Percentiles rank a stretch among this genome's conserved stretches.
Conservation (phyloP, 2,797 vertebrate species). For the Rhynchonycteris naso region DNA sequence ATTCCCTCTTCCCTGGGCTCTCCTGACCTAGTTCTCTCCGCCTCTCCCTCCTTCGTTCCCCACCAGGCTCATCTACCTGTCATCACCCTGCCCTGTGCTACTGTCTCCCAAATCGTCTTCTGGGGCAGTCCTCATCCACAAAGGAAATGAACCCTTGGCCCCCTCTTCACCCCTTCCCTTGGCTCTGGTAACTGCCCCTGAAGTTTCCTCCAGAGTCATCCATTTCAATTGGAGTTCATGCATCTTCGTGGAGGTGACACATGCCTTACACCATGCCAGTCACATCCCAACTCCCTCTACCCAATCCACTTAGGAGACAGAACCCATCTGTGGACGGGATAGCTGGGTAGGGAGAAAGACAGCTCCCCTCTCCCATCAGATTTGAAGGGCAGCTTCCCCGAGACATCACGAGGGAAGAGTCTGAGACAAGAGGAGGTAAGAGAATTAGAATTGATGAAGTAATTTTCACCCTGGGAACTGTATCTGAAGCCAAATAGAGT, state of each 20-base stretch:
- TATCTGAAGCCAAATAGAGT: neutral
- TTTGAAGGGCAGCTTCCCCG: neutral
- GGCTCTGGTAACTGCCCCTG: neutral
- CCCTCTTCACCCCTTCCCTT: neutral
- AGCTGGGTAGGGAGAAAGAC: neutral
- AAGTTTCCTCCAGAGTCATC: neutral
- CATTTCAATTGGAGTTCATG: neutral
- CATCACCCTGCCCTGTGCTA: too few species aligned
- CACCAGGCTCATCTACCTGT: neutral
- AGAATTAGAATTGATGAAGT: neutral
- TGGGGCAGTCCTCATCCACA: neutral
- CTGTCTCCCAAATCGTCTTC: neutral
- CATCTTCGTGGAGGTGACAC: neutral
- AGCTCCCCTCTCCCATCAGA: neutral
- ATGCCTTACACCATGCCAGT: rapidly evolving
- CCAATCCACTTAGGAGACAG: neutral
- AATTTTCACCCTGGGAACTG: neutral
- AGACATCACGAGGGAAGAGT: neutral
- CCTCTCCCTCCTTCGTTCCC: neutral
- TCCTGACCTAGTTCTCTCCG: neutral
- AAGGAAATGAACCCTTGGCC: neutral
- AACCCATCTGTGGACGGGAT: neutral
- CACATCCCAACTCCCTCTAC: neutral
- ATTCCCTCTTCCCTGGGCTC: neutral
- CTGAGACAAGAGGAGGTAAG: neutral